Evolutionary conservation across 2,797 vertebrate genomes (phyloP), one percentile per base, ranked within the genome.

Genomic region (Pangasius sanitwongsei): DNA sequence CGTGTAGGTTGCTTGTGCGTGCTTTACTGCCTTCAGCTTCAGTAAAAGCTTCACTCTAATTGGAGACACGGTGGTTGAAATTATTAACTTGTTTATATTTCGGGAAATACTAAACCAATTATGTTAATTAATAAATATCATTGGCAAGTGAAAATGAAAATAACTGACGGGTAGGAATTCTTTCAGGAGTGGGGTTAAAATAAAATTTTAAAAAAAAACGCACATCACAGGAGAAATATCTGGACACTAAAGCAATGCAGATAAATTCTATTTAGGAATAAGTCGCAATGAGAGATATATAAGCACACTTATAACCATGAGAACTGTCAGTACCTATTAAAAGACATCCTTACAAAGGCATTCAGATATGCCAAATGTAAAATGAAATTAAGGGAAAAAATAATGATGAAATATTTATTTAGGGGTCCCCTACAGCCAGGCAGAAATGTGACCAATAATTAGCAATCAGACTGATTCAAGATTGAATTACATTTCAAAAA

Each of bases 401-500:
- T 16, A 65, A 87, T 85, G 67, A 88, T 87, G 15, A 88, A 90
- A 92, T 85, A 90, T 90, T 89, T 81, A 88, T 90, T 89, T 48
- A 57, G 78, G 63, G 11, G 59, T 37, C 25, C 55, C 87, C 65
- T 31, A 74, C 63, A 72, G 83, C 61, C 87, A 15, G 6, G 70
- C 84, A 89, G 15, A 89, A 65, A 74, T 84, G 82, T 61, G 85
- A 84, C 87, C 83, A 75, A 83, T 81, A 91, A 91, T 92, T 89
- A 91, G 87, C 90, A 89, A 87, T 87, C 89, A 85, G 81, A 88
- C 57, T 28, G 77, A 85, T 65, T 90, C 86, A 88, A 89, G 63
- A 63, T 48, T 65, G 82, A 86, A 87, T 85, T 85, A 61, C 70
- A 70, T 87, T 83, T 78, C 48, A 41, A 87, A 86, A 77, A 91